Evolutionary conservation across 2,888 invertebrate species (phyloP).

Genomic region (Acleris holmiana): DNA sequence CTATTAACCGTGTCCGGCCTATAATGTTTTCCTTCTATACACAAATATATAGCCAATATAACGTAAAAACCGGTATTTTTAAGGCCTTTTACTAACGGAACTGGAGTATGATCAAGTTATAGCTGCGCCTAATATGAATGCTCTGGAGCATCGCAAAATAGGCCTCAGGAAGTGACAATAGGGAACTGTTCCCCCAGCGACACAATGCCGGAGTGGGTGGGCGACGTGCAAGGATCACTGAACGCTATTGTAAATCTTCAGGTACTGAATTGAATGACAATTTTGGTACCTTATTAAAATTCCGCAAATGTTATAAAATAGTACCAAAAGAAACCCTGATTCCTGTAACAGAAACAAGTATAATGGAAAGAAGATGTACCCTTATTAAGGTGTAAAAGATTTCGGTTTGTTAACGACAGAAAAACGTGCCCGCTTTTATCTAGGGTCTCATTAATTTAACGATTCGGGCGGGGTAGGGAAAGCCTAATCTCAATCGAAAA

Average conservation of each 20-base stretch:
- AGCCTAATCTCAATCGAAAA: slow-evolving; percentile 6
- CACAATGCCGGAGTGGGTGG: slow-evolving; percentile 73
- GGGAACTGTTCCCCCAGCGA: slow-evolving; percentile 59
- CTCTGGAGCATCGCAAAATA: slow-evolving; percentile 39
- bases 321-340: slow-evolving; percentile 43
- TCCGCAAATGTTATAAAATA: slow-evolving; percentile 48
- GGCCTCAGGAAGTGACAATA: slow-evolving; percentile 69
- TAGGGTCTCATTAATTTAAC: slow-evolving; percentile 11
- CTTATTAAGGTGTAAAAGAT: not conserved
- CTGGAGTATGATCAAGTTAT: not conserved
- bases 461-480: not conserved
- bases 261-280: slow-evolving; percentile 61
- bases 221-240: slow-evolving; percentile 74
- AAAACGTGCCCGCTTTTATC: slow-evolving; percentile 13
- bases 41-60: slow-evolving; percentile 19
- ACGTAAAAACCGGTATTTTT: slow-evolving; percentile 13
- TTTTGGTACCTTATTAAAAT: slow-evolving; percentile 47
- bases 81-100: not conserved
- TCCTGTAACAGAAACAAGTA: slow-evolving; percentile 7
- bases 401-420: slow-evolving; percentile 10
- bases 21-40: slow-evolving; percentile 30
- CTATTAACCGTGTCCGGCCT: slow-evolving; percentile 35
- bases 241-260: slow-evolving; percentile 76
- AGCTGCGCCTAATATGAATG: too few species aligned
- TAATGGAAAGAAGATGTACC: not conserved